Conservation (phyloP, 2,797 vertebrate genomes). For the Artibeus jamaicensis region DNA sequence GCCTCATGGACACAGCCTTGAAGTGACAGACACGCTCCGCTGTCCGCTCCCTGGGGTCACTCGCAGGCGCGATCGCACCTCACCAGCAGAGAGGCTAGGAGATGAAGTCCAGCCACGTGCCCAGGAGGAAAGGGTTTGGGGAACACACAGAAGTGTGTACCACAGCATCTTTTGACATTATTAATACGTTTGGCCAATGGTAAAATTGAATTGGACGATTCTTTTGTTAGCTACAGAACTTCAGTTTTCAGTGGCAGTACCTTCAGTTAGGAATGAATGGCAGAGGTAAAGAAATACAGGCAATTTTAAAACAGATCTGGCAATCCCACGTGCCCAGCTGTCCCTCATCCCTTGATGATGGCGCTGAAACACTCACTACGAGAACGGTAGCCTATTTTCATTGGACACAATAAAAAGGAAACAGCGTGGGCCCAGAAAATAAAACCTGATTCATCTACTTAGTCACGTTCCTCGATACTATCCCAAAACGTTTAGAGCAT, state of each 20-base stretch:
- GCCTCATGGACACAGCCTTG: neutral
- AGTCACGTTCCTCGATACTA: neutral
- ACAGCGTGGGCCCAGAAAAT: neutral
- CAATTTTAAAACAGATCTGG: conserved; percentile 25
- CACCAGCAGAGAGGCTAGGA: neutral
- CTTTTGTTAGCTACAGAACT: neutral
- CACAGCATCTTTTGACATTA: neutral
- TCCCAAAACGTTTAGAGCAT: neutral
- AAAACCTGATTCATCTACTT: neutral
- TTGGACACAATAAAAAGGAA: neutral
- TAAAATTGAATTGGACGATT: neutral
- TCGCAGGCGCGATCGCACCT: rapidly evolving
- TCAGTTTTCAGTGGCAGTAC: neutral
- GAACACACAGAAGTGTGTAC: neutral
- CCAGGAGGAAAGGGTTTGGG: no score
- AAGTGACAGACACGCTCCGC: neutral
- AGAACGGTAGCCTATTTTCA: conserved; percentile 26
- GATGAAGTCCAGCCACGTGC: neutral
- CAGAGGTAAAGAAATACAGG: neutral
- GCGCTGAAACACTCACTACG: neutral
- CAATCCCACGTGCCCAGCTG: neutral
- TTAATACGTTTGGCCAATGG: neutral
- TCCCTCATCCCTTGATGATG: neutral
- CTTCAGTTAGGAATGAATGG: neutral
- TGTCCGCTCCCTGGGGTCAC: neutral